Base-by-base conservation (phyloP, 2,113 vertebrate genomes). In the Neotoma lepida region DNA sequence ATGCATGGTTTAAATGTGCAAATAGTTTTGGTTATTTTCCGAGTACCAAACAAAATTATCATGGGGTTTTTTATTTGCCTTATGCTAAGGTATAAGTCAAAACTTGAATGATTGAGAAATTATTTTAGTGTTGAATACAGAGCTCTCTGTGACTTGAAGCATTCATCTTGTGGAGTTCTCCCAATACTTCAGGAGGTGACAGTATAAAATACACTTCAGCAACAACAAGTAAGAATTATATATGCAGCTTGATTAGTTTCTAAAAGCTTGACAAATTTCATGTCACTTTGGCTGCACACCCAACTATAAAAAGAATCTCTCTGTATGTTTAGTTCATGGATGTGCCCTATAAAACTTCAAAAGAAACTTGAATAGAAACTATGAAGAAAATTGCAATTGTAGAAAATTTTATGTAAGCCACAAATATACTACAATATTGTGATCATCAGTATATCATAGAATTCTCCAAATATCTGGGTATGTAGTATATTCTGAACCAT, bases 191-290 rank as follows among this genome's bases (percentile, higher is more conserved):
- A 66, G 18, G n/a, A 13, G 24, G 1, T 88, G 41, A 88, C 51
- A 63, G 2, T 61, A 82, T 49, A 82, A 82, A 95, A 78, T 46
- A 35, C 2, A 44, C 4, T 51, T n/a, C 56, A 39, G 41, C 15
- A 64, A 63, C 35, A 80, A 80, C 10, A 92, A 88, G 66, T 86
- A 73, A 56, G n/a, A 73, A 78, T 28, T 56, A 44, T 68, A n/a
- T 64, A 85, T 39, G 39, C 2, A 64, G 63, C 0, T 44, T 54
- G 33, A 73, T 58, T 89, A 64, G 49, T 92, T 89, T 94, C 63
- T 89, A 56, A 94, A 68, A 66, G 22, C 51, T 71, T 91, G 61
- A 74, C 64, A 81, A 74, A 56, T 41, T 86, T 89, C 18, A 73
- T 90, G 66, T 80, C 15, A 82, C 61, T 87, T 74, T 30, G 9